Evolutionary conservation across 2,797 vertebrate species (phyloP).

Genomic region (Peromyscus eremicus): DNA sequence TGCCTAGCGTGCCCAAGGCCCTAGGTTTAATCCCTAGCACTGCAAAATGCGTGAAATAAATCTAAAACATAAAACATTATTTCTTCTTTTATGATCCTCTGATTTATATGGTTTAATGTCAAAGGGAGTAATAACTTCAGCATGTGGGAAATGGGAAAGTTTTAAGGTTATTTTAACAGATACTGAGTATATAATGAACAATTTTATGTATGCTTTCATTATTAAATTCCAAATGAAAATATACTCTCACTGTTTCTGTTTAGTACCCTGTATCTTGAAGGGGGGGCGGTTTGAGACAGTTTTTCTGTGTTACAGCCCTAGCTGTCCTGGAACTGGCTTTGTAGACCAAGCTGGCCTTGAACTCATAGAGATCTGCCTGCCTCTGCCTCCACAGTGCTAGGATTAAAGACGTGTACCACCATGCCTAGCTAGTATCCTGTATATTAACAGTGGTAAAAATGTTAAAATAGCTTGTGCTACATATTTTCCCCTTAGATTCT

Average conservation of each 20-base stretch:
- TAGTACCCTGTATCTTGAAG: conserved; percentile 39
- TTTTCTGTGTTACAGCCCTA: neutral
- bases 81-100: conserved; percentile 21
- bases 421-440: conserved; percentile 3
- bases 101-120: neutral
- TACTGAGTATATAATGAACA: conserved; percentile 31
- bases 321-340: neutral
- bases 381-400: neutral
- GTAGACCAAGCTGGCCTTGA: neutral
- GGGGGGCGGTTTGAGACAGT: neutral
- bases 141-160: conserved; percentile 40
- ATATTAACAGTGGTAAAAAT: conserved; percentile 60
- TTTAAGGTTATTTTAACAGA: conserved; percentile 56
- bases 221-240: conserved; percentile 24
- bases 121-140: neutral
- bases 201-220: conserved; percentile 45
- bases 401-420: neutral
- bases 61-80: neutral
- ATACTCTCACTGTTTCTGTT: neutral
- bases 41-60: neutral
- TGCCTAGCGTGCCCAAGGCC: neutral
- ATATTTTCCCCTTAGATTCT: conserved; percentile 31
- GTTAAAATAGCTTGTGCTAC: neutral
- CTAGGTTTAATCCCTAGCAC: neutral
- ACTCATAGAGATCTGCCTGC: neutral